phyloP scores from a whole-genome alignment of 1,140 invertebrate species.

The Habropoda laboriosa region DNA sequence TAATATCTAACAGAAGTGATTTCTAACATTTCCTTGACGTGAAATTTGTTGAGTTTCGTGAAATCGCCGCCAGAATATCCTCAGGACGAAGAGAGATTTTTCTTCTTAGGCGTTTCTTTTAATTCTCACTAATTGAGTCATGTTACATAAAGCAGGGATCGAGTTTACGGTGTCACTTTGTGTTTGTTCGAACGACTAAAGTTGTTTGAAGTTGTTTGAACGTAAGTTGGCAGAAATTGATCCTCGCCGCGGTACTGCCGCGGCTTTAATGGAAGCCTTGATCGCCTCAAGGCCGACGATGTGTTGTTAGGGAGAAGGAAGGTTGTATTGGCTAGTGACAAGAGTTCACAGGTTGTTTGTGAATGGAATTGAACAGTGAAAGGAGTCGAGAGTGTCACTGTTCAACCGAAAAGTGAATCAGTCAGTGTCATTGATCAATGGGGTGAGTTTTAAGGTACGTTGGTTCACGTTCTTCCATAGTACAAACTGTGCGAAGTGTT shows the following conservation, averaged over 20 bases:
- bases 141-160: not conserved
- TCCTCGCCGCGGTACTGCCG: not conserved
- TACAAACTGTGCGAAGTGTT: no score
- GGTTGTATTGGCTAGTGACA: not conserved
- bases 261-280: not conserved
- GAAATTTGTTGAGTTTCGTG: no score
- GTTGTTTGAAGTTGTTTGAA: not conserved
- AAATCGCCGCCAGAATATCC: no score
- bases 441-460: no score
- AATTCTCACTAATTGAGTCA: not conserved
- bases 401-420: not conserved
- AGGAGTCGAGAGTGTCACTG: not conserved
- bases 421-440: not conserved
- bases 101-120: not conserved
- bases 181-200: not conserved
- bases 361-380: not conserved
- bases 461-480: no score
- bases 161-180: not conserved
- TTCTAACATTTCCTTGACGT: no score
- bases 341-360: not conserved
- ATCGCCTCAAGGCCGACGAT: not conserved
- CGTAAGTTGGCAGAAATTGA: conserved; percentile 2
- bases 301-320: not conserved
- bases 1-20: no score
- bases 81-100: no score